Evolutionary conservation across 2,113 vertebrate species (phyloP).

Genomic region (Laterallus jamaicensis): DNA sequence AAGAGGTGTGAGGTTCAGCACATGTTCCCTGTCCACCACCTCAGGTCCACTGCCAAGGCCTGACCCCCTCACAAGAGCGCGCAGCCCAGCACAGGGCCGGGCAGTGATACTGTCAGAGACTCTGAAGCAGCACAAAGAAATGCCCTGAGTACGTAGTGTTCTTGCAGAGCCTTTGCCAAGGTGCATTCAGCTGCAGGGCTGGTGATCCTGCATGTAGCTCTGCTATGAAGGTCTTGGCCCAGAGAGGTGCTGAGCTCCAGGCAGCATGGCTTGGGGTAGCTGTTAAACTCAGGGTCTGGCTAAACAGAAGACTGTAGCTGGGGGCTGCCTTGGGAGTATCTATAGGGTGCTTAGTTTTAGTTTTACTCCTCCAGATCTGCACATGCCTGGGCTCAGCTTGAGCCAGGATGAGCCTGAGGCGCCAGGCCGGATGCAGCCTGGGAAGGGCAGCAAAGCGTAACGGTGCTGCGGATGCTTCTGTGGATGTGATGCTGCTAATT

Average conservation of each 20-base stretch:
- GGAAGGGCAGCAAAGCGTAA: not conserved
- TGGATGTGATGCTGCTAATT: not conserved
- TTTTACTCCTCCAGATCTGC: not conserved
- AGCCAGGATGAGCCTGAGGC: not conserved
- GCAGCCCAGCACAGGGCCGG: not conserved
- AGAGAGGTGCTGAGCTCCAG: not conserved
- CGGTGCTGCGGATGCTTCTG: not conserved
- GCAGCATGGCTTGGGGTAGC: not conserved
- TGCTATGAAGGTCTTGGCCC: not conserved
- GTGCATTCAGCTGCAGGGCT: not conserved
- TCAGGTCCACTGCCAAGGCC: not conserved
- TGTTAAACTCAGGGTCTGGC: not conserved
- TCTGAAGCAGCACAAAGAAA: not conserved
- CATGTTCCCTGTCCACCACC: not conserved
- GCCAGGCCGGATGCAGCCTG: fast-evolving
- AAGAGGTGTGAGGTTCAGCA: not conserved
- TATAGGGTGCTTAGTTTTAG: not conserved
- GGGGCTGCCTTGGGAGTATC: not conserved
- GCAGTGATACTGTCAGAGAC: not conserved
- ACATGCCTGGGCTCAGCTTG: fast-evolving
- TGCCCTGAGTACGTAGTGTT: fast-evolving
- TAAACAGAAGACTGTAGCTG: not conserved
- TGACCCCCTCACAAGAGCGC: fast-evolving
- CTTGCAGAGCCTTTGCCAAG: not conserved
- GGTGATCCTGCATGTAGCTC: fast-evolving